Conservation (phyloP, 2,113 vertebrate species). For the Phocoena sinus region DNA sequence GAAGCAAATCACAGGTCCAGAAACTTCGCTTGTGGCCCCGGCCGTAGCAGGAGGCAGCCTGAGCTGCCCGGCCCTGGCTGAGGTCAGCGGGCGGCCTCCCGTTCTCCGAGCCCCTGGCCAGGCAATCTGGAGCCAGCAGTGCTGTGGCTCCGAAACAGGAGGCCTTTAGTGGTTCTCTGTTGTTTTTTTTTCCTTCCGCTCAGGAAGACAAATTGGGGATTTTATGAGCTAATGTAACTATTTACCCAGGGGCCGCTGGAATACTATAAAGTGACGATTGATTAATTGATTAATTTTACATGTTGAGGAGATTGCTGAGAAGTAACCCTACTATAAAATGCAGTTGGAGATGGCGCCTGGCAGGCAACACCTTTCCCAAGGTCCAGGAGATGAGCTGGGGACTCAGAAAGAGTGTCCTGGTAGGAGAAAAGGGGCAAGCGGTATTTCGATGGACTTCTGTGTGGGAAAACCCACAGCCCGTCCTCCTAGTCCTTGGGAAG, state of each 20-base stretch:
- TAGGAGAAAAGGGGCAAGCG: fast-evolving
- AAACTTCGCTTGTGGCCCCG: neutral
- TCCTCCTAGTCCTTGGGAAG: neutral
- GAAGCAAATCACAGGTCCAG: neutral
- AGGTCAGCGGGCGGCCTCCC: neutral
- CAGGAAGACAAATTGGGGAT: conserved; percentile 63
- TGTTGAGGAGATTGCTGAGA: conserved; percentile 52
- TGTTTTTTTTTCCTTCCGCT: neutral
- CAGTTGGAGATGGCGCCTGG: neutral
- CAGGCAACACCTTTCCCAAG: neutral
- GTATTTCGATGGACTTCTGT: fast-evolving
- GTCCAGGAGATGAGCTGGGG: neutral
- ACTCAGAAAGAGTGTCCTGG: neutral
- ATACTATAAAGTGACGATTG: conserved; percentile 57
- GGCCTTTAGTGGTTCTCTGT: conserved; percentile 25
- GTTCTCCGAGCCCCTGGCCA: neutral
- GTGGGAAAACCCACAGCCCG: neutral
- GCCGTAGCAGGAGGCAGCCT: neutral
- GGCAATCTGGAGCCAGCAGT: neutral
- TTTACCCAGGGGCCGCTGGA: conserved; percentile 60
- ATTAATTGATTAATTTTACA: conserved; percentile 68
- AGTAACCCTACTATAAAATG: conserved; percentile 26
- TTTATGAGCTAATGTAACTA: conserved; percentile 68
- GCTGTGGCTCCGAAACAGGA: neutral
- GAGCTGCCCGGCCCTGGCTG: neutral